A percentile compares a stretch with the other conserved stretches of the same genome.
phyloP scores from a whole-genome alignment of 2,113 vertebrate species.

The Sebastes schlegelii region DNA sequence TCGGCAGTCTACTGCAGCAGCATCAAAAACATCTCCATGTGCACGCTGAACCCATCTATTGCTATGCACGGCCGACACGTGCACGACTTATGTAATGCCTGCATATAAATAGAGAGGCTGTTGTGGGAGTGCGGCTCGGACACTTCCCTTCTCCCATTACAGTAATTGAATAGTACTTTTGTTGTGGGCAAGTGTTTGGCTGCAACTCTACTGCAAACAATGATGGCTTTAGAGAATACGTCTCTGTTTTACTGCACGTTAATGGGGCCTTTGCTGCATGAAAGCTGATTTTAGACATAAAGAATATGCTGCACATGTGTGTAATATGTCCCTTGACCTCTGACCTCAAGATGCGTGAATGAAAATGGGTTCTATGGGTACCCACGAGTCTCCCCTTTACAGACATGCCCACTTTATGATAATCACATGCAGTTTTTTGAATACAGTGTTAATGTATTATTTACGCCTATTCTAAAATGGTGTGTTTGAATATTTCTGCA shows the following conservation, averaged over 20 bases:
- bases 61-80: not conserved
- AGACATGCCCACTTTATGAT: too few species aligned
- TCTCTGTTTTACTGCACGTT: not conserved
- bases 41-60: not conserved
- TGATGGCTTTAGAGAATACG: not conserved
- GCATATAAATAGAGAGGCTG: constrained; percentile 46
- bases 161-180: constrained; percentile 34
- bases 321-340: not conserved
- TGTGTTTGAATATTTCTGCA: too few species aligned
- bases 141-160: constrained; percentile 32
- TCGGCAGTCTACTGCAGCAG: not conserved
- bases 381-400: too few species aligned
- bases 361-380: too few species aligned
- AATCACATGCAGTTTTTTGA: too few species aligned
- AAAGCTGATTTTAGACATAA: not conserved
- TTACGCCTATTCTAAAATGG: too few species aligned
- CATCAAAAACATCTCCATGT: not conserved
- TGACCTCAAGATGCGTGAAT: too few species aligned
- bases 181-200: constrained; percentile 6
- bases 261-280: not conserved
- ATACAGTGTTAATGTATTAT: too few species aligned
- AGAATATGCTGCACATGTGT: not conserved
- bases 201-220: not conserved
- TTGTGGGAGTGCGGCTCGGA: constrained; percentile 38
- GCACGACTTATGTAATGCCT: constrained; percentile 36